phyloP scores from a whole-genome alignment of 2,888 invertebrate species.

The Phytoseiulus persimilis region DNA sequence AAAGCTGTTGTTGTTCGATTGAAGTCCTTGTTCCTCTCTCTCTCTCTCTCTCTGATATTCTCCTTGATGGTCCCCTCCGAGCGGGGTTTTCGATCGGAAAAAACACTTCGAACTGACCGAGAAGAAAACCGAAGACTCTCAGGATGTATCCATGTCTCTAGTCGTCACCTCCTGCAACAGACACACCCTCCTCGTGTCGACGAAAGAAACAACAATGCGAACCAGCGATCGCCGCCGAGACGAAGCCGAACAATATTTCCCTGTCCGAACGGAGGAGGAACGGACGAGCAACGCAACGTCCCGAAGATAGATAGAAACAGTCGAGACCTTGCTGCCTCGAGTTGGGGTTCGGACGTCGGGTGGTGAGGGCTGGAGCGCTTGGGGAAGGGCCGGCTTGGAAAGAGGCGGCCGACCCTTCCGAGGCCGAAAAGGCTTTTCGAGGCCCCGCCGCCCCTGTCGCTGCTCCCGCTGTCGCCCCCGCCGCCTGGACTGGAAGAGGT shows the following conservation, averaged over 20 bases:
- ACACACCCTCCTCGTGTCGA: not conserved
- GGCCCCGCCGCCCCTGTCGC: not conserved
- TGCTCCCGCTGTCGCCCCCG: not conserved
- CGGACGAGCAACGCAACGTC: not conserved
- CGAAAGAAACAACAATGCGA: not conserved
- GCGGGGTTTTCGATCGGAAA: not conserved
- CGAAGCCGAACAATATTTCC: not conserved
- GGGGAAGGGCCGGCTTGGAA: not conserved
- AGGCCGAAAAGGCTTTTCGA: not conserved
- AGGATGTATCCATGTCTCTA: not conserved
- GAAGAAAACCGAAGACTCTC: not conserved
- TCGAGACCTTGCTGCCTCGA: constrained; percentile 5
- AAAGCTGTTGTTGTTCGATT: not conserved
- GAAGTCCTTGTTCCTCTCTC: not conserved
- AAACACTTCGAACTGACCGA: not conserved
- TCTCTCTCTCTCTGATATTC: too few relatives aligned
- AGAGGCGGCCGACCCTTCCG: not conserved
- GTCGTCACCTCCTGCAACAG: not conserved
- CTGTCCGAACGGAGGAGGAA: not conserved
- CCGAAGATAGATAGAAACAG: not conserved
- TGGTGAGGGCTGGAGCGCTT: not conserved
- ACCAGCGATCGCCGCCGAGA: not conserved
- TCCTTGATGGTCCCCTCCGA: not conserved
- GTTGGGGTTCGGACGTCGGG: constrained; percentile 5
- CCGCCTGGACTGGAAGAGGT: not conserved